Evolutionary conservation across 2,797 vertebrate genomes (phyloP).

Genomic region (Dipus sagitta): DNA sequence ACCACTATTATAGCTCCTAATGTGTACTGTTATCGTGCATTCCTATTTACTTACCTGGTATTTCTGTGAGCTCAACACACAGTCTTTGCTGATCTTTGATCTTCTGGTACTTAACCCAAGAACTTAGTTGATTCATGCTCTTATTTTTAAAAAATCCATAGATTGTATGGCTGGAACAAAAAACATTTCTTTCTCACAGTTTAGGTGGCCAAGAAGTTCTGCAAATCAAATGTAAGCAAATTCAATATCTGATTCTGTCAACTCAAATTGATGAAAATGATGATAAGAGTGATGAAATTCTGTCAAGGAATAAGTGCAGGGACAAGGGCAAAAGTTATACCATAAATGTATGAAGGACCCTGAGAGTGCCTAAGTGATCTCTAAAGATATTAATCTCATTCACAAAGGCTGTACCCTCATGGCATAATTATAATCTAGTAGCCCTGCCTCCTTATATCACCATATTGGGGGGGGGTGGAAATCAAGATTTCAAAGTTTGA

Average conservation of each 20-base stretch:
- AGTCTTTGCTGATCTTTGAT: not conserved
- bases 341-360: not conserved
- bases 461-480: not conserved
- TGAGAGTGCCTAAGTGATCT: not conserved
- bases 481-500: not conserved
- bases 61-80: conserved; percentile 5
- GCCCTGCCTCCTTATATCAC: not conserved
- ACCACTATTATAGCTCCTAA: not conserved
- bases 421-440: not conserved
- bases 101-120: not conserved
- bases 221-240: not conserved
- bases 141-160: not conserved
- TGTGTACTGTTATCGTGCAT: not conserved
- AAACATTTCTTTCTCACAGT: not conserved
- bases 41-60: not conserved
- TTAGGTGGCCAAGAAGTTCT: not conserved
- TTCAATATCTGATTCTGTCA: not conserved
- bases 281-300: too few relatives aligned
- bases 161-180: not conserved
- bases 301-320: too few relatives aligned
- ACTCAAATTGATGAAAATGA: not conserved
- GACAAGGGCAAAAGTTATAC: too few relatives aligned
- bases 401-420: not conserved
- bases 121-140: not conserved
- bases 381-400: not conserved